A percentile compares a stretch with the other conserved stretches of the same genome.
Conservation (phyloP, 2,888 invertebrate genomes). For the Cosmopolites sordidus region DNA sequence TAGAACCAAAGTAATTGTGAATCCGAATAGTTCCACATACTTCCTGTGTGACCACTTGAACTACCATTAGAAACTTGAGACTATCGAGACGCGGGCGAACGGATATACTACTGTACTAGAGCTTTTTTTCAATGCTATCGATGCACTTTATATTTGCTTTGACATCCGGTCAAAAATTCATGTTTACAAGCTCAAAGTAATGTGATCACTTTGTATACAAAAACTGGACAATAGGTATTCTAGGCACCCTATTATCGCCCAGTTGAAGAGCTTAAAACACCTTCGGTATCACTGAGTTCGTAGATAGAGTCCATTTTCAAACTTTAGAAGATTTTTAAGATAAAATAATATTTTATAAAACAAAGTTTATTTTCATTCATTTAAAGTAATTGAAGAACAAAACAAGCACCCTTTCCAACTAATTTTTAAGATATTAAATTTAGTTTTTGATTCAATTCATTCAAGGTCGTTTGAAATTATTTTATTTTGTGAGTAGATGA, state of each 20-base stretch:
- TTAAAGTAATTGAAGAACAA: too few species aligned
- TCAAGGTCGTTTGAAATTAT: too few species aligned
- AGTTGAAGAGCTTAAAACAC: conserved; percentile 21
- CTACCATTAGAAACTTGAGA: conserved; percentile 15
- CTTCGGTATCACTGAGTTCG: conserved; percentile 3
- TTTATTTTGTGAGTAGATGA: too few species aligned
- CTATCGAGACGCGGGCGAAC: conserved; percentile 32
- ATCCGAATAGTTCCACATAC: not conserved
- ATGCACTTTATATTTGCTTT: conserved; percentile 26
- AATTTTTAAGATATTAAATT: too few species aligned
- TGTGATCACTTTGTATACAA: conserved; percentile 36
- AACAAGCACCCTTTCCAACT: too few species aligned
- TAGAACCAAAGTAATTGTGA: too few species aligned
- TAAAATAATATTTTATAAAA: too few species aligned
- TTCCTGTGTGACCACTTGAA: conserved; percentile 9
- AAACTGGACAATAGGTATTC: conserved; percentile 35
- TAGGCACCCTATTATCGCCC: conserved; percentile 24
- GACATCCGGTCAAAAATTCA: conserved; percentile 37
- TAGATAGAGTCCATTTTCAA: not conserved
- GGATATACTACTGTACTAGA: conserved; percentile 29
- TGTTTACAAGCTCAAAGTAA: conserved; percentile 29
- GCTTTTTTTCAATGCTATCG: conserved; percentile 18
- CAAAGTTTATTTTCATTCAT: too few species aligned
- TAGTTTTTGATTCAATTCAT: too few species aligned
- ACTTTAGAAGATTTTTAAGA: too few species aligned